Conservation (phyloP, 2,113 vertebrate genomes). For the Neotragus pygmaeus region DNA sequence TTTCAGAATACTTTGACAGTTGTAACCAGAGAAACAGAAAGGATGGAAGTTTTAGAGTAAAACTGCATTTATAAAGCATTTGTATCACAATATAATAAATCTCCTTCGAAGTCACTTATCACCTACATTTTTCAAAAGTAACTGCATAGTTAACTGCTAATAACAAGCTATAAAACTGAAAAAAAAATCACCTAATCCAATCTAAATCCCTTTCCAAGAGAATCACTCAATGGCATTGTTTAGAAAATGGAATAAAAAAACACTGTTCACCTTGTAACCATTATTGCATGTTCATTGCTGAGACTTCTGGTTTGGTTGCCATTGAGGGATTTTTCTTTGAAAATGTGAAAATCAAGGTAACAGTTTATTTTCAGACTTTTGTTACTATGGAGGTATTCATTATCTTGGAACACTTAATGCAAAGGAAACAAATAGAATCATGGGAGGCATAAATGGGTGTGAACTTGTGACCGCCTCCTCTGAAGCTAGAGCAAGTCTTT, state of each 20-base stretch:
- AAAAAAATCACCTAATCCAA: background rate
- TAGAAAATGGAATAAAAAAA: conserved; percentile 26
- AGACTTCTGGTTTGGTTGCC: conserved; percentile 35
- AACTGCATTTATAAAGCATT: background rate
- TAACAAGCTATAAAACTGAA: background rate
- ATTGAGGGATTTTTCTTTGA: conserved; percentile 51
- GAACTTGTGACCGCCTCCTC: conserved; percentile 44
- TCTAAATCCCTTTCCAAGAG: conserved; percentile 29
- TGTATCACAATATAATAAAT: background rate
- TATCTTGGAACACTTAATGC: conserved; percentile 60
- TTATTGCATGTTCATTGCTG: conserved; percentile 30
- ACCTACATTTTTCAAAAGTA: background rate
- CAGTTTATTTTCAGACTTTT: conserved; percentile 68
- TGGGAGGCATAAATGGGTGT: conserved; percentile 42
- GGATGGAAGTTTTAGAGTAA: background rate
- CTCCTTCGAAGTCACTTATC: background rate
- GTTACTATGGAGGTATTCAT: conserved; percentile 73
- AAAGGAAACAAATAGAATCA: conserved; percentile 56
- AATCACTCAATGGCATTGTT: background rate
- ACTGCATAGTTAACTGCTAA: background rate
- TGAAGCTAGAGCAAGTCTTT: background rate
- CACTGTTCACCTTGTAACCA: conserved; percentile 45
- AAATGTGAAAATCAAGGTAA: conserved; percentile 69
- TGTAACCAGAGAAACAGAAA: background rate
- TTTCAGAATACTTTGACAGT: background rate